phyloP scores from a whole-genome alignment of 2,113 vertebrate species.

The Aix galericulata region DNA sequence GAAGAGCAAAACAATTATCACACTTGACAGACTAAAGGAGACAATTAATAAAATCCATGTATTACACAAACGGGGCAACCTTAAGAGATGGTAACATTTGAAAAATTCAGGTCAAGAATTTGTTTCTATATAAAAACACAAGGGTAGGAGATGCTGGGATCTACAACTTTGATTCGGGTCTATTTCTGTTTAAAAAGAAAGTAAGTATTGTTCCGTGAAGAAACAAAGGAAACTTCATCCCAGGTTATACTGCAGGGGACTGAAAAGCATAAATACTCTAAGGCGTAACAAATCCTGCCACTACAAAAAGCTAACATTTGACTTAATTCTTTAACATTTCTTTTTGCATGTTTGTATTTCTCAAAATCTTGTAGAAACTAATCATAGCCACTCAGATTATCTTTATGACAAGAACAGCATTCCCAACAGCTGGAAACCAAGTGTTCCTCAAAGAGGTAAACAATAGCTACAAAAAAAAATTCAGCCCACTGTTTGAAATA shows the following conservation, averaged over 20 bases:
- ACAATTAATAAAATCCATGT: background rate
- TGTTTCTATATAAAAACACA: background rate
- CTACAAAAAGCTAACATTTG: background rate
- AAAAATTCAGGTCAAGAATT: background rate
- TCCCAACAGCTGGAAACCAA: background rate
- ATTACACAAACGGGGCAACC: background rate
- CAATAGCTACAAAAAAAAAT: background rate
- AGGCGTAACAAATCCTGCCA: background rate
- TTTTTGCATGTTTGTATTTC: background rate
- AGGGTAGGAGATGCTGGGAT: background rate
- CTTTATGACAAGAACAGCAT: background rate
- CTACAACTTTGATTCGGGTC: background rate
- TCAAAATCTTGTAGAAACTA: background rate
- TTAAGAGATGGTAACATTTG: background rate
- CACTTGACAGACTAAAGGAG: background rate
- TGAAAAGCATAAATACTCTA: background rate
- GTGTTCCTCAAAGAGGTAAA: background rate
- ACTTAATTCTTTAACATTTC: background rate
- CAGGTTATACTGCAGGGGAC: background rate
- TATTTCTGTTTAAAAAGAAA: background rate
- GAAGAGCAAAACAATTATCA: background rate
- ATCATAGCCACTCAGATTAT: background rate
- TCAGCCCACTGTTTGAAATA: background rate
- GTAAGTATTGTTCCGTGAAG: background rate
- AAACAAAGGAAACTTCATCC: background rate